Conservation (phyloP, 2,888 invertebrate species). For the Cryptophagus acutangulus region DNA sequence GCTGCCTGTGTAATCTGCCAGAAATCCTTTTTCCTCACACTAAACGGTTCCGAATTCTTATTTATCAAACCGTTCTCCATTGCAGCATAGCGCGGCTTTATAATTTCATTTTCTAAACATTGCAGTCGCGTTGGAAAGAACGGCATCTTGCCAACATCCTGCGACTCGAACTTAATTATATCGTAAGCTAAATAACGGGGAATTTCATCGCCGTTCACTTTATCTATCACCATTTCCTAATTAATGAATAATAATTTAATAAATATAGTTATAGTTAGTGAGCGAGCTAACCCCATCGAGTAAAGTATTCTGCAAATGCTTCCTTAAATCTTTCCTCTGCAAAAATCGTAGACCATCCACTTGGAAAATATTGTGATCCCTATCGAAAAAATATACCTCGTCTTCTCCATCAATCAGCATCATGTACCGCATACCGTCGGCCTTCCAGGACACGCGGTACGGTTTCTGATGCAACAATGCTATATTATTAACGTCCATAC, state of each 20-base stretch:
- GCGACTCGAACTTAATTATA: constrained; percentile 76
- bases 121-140: constrained; percentile 72
- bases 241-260: constrained; percentile 1
- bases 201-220: constrained; percentile 65
- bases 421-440: constrained; percentile 97
- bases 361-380: constrained; percentile 89
- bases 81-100: constrained; percentile 68
- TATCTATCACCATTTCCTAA: constrained; percentile 96
- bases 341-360: constrained; percentile 78
- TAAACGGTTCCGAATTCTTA: constrained; percentile 79
- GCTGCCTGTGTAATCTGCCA: constrained; percentile 74
- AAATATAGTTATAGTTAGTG: constrained; percentile 3
- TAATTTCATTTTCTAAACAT: constrained; percentile 71
- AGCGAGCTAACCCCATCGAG: constrained; percentile 92
- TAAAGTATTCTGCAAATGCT: constrained; percentile 74
- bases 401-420: constrained; percentile 86
- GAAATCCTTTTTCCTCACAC: constrained; percentile 86
- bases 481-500: constrained; percentile 85
- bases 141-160: constrained; percentile 68
- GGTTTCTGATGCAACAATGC: constrained; percentile 69
- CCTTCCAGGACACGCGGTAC: constrained; percentile 98
- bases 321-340: constrained; percentile 63
- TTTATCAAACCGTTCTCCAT: constrained; percentile 70
- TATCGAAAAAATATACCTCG: constrained; percentile 89
- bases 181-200: constrained; percentile 95